These are phyloP conservation scores for Nematopogon swammerdamellus DNA, from an alignment of 2,888 invertebrate genomes.

Conservation along the genomic window DNA sequence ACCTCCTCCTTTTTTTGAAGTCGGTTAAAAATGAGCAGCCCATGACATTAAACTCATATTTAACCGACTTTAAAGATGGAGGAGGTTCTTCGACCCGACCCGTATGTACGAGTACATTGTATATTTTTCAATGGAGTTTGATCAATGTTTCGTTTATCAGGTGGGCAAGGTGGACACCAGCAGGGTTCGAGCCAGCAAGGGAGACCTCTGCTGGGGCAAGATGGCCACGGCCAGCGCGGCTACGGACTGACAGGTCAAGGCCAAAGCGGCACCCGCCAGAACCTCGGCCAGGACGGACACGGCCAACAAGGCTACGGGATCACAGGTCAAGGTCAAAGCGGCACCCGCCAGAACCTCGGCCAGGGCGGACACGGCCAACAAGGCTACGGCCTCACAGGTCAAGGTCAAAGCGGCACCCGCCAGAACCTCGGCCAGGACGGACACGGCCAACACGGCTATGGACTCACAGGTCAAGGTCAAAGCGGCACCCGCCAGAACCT, in stretches of 20 bases:
- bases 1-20: too few relatives aligned
- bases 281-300: slow-evolving; percentile 6
- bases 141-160: too few relatives aligned
- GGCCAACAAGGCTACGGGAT: slow-evolving; percentile 3
- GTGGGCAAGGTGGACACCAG: too few relatives aligned
- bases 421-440: slow-evolving; percentile 6
- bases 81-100: too few relatives aligned
- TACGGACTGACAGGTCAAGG: slow-evolving; percentile 3
- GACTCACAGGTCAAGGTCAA: not conserved
- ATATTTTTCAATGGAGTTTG: too few relatives aligned
- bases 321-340: slow-evolving; percentile 6
- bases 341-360: slow-evolving; percentile 9
- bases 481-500: not conserved
- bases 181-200: too few relatives aligned
- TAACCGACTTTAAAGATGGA: too few relatives aligned
- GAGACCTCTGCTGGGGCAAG: not conserved
- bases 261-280: too few relatives aligned
- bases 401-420: not conserved
- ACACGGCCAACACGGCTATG: slow-evolving; percentile 4
- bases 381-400: slow-evolving; percentile 1
- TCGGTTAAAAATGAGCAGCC: too few relatives aligned
- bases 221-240: not conserved
- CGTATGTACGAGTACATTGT: too few relatives aligned
- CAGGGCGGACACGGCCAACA: slow-evolving; percentile 9
- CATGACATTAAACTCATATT: too few relatives aligned